Percentiles rank a stretch among this genome's conserved stretches.
Evolutionary conservation across 2,888 invertebrate genomes (phyloP).

Genomic region (Plebejus melissa): DNA sequence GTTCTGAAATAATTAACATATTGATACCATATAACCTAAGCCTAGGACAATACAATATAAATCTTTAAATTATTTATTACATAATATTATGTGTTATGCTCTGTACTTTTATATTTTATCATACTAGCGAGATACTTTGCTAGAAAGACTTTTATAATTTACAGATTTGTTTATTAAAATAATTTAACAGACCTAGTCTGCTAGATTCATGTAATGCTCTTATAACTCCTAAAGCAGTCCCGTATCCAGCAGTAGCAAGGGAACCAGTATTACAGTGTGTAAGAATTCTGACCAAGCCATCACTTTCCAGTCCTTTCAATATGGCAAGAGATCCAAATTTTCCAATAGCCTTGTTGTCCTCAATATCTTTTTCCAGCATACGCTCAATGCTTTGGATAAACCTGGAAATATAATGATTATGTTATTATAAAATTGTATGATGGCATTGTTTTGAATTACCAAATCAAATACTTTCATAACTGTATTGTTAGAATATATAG

Average conservation of each 20-base stretch:
- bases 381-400: constrained; percentile 87
- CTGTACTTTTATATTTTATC: no score
- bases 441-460: not conserved
- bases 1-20: constrained; percentile 73
- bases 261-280: constrained; percentile 99
- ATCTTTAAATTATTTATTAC: not conserved
- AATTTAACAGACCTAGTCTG: constrained; percentile 81
- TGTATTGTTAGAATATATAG: no score
- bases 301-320: constrained; percentile 76
- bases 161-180: not conserved
- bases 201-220: constrained; percentile 86
- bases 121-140: no score
- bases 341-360: constrained; percentile 93
- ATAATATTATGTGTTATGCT: no score
- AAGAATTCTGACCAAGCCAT: constrained; percentile 84
- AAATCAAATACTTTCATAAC: not conserved
- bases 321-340: constrained; percentile 90
- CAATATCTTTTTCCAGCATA: constrained; percentile 92
- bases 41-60: not conserved
- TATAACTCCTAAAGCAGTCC: constrained; percentile 98
- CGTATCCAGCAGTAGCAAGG: constrained; percentile 96
- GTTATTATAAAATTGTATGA: not conserved
- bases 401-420: constrained; percentile 65
- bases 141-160: no score
- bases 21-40: not conserved